Evolutionary conservation across 2,888 invertebrate genomes (phyloP), one percentile per base, ranked within the genome.

Genomic region (Dasysyrphus tricinctus): DNA sequence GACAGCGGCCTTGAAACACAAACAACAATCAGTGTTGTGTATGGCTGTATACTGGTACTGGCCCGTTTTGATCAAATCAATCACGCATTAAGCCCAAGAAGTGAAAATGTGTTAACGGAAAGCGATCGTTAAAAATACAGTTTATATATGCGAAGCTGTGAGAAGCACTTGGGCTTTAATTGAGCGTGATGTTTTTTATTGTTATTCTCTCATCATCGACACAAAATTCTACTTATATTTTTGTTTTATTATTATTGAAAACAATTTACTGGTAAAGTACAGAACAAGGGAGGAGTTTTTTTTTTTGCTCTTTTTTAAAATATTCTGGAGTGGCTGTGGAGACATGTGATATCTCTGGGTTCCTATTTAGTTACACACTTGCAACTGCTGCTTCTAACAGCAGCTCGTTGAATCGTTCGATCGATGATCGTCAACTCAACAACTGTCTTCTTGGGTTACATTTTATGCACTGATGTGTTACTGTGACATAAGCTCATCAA

Each of bases 401-500:
- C 57, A 54, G 51, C 29, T 34, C 37, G 34, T 37, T 59, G 37
- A 67, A 44, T 67, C 65, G 37, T n/a, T 67, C 42, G 54, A 44
- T 73, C 39, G 42, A 42, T 39, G 14, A 8, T 47, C 49, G 51
- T 42, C n/a, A n/a, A 42, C 24, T 24, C 24, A 24, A 24, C 24
- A 24, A 24, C 1, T 65, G 12, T 65, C 75, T 70, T 80, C 85
- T 85, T 78, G 32, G 16, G 70, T 85, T 85, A 78, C 85, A 80
- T 29, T n/a, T n/a, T 39, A 77, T 63, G 77, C 77, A 81, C 70
- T 77, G 81, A 78, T 77, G 77, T 81, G 81, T 81, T 70, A 77
- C 69, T 63, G 69, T 81, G 80, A 85, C 85, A 80, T 85, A 11
- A 69, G 63, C 61, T 85, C 80, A 74, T 85, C 81, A 80, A 57